These are phyloP conservation scores for Congeria kusceri DNA, from an alignment of 2,888 invertebrate species.

Conservation along the genomic window DNA sequence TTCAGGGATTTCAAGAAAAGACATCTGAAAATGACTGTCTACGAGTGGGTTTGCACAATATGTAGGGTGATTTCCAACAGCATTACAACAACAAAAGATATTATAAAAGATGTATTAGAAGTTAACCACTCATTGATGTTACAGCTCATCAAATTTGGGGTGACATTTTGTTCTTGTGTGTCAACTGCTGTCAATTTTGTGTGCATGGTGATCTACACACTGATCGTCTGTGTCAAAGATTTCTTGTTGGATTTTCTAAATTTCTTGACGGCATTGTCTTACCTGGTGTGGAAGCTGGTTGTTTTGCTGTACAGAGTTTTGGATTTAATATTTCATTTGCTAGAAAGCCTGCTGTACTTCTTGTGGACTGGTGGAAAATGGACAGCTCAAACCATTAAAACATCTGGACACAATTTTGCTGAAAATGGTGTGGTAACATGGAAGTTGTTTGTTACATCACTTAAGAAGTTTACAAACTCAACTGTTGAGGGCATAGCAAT, in stretches of 20 bases:
- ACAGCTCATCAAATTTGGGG: slow-evolving; percentile 24
- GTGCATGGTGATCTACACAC: slow-evolving; percentile 29
- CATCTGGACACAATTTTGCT: slow-evolving; percentile 48
- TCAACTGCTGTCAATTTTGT: slow-evolving; percentile 13
- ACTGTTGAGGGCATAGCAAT: slow-evolving; percentile 54
- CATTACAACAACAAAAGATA: slow-evolving; percentile 19
- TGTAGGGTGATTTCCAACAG: not conserved
- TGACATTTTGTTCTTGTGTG: slow-evolving; percentile 16
- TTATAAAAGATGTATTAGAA: slow-evolving; percentile 26
- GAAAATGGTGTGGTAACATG: slow-evolving; percentile 59
- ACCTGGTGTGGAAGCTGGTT: slow-evolving; percentile 65
- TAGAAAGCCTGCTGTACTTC: slow-evolving; percentile 62
- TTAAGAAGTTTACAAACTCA: slow-evolving; percentile 51
- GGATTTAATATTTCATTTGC: slow-evolving; percentile 53
- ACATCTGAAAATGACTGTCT: no score
- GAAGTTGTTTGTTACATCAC: slow-evolving; percentile 56
- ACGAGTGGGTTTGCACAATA: no score
- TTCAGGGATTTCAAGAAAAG: no score
- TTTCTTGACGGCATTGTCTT: slow-evolving; percentile 56
- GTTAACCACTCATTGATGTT: slow-evolving; percentile 55
- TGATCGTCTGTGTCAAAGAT: slow-evolving; percentile 54
- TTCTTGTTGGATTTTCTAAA: slow-evolving; percentile 61
- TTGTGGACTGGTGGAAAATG: slow-evolving; percentile 63
- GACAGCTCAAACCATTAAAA: slow-evolving; percentile 58
- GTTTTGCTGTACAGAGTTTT: slow-evolving; percentile 58